A percentile compares a stretch with the other conserved stretches of the same genome.
These are phyloP conservation scores for Nymphicus hollandicus DNA, from an alignment of 2,113 vertebrate species.

Conservation along the genomic window DNA sequence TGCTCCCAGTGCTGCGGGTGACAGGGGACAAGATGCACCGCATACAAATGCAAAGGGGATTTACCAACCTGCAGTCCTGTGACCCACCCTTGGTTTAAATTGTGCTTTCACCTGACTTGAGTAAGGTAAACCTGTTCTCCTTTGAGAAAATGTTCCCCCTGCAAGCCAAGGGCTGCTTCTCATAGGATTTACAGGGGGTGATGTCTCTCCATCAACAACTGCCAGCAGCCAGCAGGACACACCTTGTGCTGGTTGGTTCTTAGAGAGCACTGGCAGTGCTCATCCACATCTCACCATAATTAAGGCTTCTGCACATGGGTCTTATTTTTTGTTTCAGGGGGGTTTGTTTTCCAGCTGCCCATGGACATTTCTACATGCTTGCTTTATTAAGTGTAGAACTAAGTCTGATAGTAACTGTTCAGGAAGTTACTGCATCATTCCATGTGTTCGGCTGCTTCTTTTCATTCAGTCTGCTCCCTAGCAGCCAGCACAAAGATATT, in stretches of 20 bases:
- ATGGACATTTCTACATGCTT: not conserved
- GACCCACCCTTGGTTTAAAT: not conserved
- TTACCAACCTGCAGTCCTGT: not conserved
- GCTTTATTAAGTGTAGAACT: not conserved
- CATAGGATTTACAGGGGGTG: not conserved
- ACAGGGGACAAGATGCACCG: not conserved
- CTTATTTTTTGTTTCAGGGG: not conserved
- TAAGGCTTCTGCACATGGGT: not conserved
- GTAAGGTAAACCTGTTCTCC: not conserved
- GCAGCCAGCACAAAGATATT: not conserved
- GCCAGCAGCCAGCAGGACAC: not conserved
- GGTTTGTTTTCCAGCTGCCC: not conserved
- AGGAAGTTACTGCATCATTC: not conserved
- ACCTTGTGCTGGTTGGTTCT: not conserved
- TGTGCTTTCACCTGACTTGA: not conserved
- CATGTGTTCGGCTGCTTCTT: not conserved
- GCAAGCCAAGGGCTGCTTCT: not conserved
- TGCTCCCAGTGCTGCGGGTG: rapidly evolving
- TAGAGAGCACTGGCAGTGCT: not conserved
- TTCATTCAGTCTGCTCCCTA: not conserved
- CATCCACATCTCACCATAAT: not conserved
- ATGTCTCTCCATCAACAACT: not conserved
- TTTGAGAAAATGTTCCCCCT: rapidly evolving
- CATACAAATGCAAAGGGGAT: rapidly evolving
- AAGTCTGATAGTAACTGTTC: not conserved